Base-by-base conservation (phyloP, 2,888 invertebrate genomes). In the Liodrosophila aerea region DNA sequence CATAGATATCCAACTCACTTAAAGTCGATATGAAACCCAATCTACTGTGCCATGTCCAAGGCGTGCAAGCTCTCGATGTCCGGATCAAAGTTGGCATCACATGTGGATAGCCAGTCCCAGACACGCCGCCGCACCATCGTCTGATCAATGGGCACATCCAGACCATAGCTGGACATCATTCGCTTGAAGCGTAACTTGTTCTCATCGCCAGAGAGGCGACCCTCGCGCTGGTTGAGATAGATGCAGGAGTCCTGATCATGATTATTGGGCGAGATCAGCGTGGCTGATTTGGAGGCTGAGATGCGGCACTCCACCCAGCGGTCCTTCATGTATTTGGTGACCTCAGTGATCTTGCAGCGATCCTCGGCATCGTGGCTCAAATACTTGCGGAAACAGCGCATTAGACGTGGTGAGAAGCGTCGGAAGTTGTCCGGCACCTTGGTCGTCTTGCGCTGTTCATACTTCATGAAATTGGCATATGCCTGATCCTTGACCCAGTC, bases 401-500 rank as follows among this genome's bases (percentile, higher is more conserved):
- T 91, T 9, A 94, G 86, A 16, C 94, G 91, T 0, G 94, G 93
- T 0, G 94, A 92, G 88, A 95, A 95, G 39, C 92, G 91, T 30
- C 92, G 91, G 84, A 93, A 92, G 53, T 88, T 91, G 1, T 91
- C 90, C 1, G 93, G 93, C 45, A 92, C 91, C 76, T 92, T 92
- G n/a, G 92, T 92, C 8, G 92, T 92, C 64, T 92, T 91, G 31
- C 93, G 89, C 69, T 92, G 92, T 57, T 92, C 92, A 92, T 94
- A 95, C 61, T 93, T 92, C 78, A 93, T 92, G 88, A 92, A 93
- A 22, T 90, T 93, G 5, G 92, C 91, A 86, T 94, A 94, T 43
- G 93, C 93, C 1, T 92, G 91, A 87, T 95, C 95, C 86, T 94
- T 93, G 76, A 94, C 94, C 85, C 93, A 92, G 81, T 95, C 94